Evolutionary conservation across 2,113 vertebrate species (phyloP).

Genomic region (Herpetotheres cachinnans): DNA sequence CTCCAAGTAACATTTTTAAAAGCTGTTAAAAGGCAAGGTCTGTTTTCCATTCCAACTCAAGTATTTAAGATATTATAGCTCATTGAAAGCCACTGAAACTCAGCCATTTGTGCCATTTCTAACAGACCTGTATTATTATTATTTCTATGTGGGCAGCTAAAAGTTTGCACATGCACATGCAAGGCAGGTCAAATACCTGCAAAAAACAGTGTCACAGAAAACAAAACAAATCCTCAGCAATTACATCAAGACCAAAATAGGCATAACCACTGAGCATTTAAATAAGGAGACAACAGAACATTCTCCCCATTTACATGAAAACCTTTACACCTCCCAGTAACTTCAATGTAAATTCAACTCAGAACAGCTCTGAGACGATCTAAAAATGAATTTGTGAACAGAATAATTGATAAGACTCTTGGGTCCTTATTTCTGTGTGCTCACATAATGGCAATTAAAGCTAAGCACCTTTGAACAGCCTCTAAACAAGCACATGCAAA

Average conservation of each 20-base stretch:
- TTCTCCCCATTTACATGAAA: background rate
- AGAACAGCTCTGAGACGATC: background rate
- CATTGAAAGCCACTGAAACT: background rate
- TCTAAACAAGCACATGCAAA: conserved; percentile 56
- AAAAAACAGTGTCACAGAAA: background rate
- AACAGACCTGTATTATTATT: background rate
- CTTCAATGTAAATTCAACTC: background rate
- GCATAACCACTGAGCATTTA: background rate
- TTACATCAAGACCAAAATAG: background rate
- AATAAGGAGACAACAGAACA: background rate
- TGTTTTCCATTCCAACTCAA: background rate
- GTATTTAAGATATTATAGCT: background rate
- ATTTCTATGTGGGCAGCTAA: background rate
- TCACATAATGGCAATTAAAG: conserved; percentile 56
- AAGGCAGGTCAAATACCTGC: background rate
- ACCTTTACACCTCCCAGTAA: background rate
- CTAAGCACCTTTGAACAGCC: conserved; percentile 55
- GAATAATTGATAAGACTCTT: conserved; percentile 42
- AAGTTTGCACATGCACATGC: background rate
- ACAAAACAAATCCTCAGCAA: background rate
- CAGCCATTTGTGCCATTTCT: background rate
- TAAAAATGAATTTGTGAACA: conserved; percentile 11
- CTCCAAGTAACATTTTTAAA: background rate
- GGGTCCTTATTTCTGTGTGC: conserved; percentile 9
- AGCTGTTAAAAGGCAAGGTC: background rate